These are phyloP conservation scores for Condylura cristata DNA, from an alignment of 2,113 vertebrate genomes.

Conservation along the genomic window DNA sequence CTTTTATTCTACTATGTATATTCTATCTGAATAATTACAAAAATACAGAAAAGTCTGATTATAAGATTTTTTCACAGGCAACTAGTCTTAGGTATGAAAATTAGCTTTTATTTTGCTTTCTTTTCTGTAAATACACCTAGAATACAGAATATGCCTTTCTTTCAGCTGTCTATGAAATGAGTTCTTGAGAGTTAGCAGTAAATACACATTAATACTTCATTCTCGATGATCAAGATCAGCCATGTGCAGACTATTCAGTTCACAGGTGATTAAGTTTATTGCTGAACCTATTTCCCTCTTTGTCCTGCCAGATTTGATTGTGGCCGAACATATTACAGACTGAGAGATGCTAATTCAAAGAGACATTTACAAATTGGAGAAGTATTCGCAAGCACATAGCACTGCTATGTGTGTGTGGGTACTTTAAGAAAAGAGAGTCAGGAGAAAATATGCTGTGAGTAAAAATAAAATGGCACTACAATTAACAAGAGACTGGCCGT, in stretches of 20 bases:
- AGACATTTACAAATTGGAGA: conserved; percentile 43
- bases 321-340: neutral
- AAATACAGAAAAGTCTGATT: neutral
- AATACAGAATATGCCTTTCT: neutral
- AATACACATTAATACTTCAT: neutral
- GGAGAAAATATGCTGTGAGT: neutral
- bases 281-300: conserved; percentile 22
- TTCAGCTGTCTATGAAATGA: neutral
- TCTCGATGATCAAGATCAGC: conserved; percentile 20
- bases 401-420: neutral
- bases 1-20: neutral
- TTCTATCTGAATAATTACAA: neutral
- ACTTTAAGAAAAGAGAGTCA: neutral
- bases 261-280: conserved; percentile 10
- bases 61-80: neutral
- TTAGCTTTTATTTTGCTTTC: neutral
- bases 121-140: neutral
- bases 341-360: conserved; percentile 37
- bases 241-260: neutral
- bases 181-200: neutral
- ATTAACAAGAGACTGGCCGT: neutral
- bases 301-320: conserved; percentile 30
- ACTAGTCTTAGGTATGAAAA: neutral
- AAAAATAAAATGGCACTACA: neutral
- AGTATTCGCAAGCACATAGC: neutral